A percentile compares a stretch with the other conserved stretches of the same genome.
Conservation (phyloP, 1,140 invertebrate genomes). For the Tetragnatha versicolor region DNA sequence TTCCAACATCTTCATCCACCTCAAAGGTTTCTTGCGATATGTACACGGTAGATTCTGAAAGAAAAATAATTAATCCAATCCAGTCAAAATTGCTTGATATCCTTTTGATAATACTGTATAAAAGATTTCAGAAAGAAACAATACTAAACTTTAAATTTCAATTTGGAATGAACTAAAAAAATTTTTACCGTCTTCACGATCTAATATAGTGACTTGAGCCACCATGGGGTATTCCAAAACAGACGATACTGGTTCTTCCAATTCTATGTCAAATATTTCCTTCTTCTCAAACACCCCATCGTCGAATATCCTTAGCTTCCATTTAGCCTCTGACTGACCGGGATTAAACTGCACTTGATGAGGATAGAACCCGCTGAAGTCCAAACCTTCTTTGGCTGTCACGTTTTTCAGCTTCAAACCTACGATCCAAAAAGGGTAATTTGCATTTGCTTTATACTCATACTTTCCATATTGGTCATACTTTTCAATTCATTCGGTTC, state of each 20-base stretch:
- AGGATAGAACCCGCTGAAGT: slow-evolving; percentile 60
- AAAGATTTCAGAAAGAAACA: neutral
- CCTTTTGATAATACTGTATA: too few species aligned
- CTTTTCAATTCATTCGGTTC: too few species aligned
- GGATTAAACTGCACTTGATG: slow-evolving; percentile 66
- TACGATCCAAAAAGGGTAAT: slow-evolving; percentile 50
- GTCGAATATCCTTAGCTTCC: slow-evolving; percentile 62
- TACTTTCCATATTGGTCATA: too few species aligned
- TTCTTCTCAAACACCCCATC: slow-evolving; percentile 62
- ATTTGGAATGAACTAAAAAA: neutral
- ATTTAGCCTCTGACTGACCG: slow-evolving; percentile 64
- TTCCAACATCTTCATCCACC: slow-evolving; percentile 63
- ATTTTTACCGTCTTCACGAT: slow-evolving; percentile 64
- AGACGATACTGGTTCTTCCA: slow-evolving; percentile 63
- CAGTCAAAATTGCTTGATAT: too few species aligned
- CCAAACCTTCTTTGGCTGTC: slow-evolving; percentile 62
- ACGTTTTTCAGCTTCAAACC: slow-evolving; percentile 60
- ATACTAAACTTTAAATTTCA: neutral
- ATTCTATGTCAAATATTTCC: slow-evolving; percentile 61
- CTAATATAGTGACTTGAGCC: slow-evolving; percentile 62
- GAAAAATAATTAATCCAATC: neutral
- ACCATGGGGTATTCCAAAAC: slow-evolving; percentile 61
- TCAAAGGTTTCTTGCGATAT: slow-evolving; percentile 61
- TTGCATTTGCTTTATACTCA: too few species aligned
- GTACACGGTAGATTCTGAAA: slow-evolving; percentile 62